phyloP scores from a whole-genome alignment of 2,113 vertebrate genomes.

The Strigops habroptila region DNA sequence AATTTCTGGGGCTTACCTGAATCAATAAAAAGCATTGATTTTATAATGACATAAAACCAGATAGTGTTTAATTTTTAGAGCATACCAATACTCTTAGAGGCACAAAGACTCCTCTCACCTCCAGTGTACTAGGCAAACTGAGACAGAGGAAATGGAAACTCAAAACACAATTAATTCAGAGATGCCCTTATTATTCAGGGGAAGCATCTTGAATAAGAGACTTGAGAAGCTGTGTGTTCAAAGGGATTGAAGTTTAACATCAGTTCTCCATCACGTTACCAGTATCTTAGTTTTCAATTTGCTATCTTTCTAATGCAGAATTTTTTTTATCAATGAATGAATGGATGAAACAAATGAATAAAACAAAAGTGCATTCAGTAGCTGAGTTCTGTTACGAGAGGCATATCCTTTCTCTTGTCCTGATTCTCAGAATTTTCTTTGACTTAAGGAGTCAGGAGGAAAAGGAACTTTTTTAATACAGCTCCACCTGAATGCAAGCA shows the following conservation, averaged over 20 bases:
- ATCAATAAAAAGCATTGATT: background rate
- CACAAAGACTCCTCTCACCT: background rate
- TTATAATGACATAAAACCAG: background rate
- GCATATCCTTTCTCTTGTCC: background rate
- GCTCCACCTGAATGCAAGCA: background rate
- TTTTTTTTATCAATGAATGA: background rate
- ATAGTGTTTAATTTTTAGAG: background rate
- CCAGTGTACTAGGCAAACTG: background rate
- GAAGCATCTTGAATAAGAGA: background rate
- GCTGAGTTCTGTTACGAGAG: background rate
- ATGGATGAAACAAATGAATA: background rate
- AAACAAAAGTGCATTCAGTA: background rate
- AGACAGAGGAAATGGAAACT: background rate
- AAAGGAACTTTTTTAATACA: background rate
- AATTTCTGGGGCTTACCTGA: background rate
- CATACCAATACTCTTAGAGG: background rate
- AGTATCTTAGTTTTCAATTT: background rate
- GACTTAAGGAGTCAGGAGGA: background rate
- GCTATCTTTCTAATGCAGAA: background rate
- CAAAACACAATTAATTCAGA: background rate
- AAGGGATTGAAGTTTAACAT: background rate
- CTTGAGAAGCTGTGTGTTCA: background rate
- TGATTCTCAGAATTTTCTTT: background rate
- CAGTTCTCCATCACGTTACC: rapidly evolving
- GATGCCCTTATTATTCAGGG: background rate